Evolutionary conservation across 1,140 invertebrate species (phyloP).

Genomic region (Ruditapes philippinarum): DNA sequence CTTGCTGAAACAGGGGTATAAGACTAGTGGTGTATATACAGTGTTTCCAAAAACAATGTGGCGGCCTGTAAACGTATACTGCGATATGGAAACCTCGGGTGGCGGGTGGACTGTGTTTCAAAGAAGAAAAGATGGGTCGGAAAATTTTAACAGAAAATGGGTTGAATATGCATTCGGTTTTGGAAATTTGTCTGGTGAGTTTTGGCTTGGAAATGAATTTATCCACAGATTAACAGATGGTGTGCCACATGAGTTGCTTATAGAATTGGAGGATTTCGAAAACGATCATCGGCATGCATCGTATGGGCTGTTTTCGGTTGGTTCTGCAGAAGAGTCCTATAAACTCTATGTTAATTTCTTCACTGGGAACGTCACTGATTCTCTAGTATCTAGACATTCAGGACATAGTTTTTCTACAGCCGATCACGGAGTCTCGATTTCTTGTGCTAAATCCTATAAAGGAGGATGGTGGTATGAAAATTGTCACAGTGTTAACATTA

Average conservation of each 20-base stretch:
- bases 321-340: neutral
- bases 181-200: conserved; percentile 91
- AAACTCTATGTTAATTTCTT: neutral
- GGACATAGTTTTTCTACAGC: conserved; percentile 88
- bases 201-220: conserved; percentile 84
- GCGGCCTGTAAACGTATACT: conserved; percentile 88
- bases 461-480: conserved; percentile 90
- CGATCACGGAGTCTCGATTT: conserved; percentile 88
- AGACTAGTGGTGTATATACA: conserved; percentile 27
- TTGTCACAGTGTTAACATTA: conserved; percentile 89
- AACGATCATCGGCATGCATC: neutral
- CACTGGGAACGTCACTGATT: conserved; percentile 14
- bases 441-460: conserved; percentile 88
- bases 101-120: conserved; percentile 92
- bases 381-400: conserved; percentile 83
- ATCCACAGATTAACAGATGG: conserved; percentile 27
- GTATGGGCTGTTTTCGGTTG: conserved; percentile 37
- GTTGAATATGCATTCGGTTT: conserved; percentile 97
- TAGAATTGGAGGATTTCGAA: conserved; percentile 60
- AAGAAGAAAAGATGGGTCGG: conserved; percentile 91
- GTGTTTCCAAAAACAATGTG: conserved; percentile 14
- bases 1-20: conserved; percentile 4
- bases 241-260: conserved; percentile 18
- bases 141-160: conserved; percentile 96
- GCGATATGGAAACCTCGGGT: conserved; percentile 88